Evolutionary conservation across 1,140 invertebrate genomes (phyloP).

Genomic region (Cotesia glomerata): DNA sequence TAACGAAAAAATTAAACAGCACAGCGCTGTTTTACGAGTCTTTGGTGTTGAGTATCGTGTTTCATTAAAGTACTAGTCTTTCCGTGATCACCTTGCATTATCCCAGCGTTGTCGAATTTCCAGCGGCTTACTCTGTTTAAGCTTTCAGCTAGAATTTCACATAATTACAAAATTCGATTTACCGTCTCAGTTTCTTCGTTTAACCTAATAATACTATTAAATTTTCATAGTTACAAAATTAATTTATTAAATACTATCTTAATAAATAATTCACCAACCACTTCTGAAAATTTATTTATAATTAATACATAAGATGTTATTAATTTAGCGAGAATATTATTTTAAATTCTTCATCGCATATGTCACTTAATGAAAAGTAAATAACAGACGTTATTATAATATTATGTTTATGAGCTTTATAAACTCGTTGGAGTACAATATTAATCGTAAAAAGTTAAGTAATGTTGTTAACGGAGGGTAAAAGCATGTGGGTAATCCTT

Average conservation of each 20-base stretch:
- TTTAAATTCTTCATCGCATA: too few species aligned
- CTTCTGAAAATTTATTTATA: too few species aligned
- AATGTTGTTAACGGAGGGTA: background rate
- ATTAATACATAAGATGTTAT: too few species aligned
- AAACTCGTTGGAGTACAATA: too few species aligned
- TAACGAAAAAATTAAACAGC: background rate
- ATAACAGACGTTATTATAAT: too few species aligned
- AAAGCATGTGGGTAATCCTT: background rate
- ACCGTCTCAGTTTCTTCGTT: background rate
- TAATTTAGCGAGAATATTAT: too few species aligned
- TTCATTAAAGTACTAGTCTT: conserved; percentile 14
- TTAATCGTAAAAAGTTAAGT: too few species aligned
- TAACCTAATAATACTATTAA: background rate
- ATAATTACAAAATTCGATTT: background rate
- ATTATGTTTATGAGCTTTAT: too few species aligned
- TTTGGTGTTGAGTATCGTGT: conserved; percentile 8
- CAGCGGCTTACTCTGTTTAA: background rate
- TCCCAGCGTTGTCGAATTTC: background rate
- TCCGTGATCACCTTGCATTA: background rate
- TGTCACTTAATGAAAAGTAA: too few species aligned
- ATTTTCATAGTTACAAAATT: too few species aligned
- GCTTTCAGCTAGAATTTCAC: background rate
- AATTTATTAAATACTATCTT: too few species aligned
- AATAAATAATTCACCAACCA: too few species aligned
- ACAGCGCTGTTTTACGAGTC: background rate